Evolutionary conservation across 2,797 vertebrate genomes (phyloP).

Genomic region (Semaprochilodus insignis): DNA sequence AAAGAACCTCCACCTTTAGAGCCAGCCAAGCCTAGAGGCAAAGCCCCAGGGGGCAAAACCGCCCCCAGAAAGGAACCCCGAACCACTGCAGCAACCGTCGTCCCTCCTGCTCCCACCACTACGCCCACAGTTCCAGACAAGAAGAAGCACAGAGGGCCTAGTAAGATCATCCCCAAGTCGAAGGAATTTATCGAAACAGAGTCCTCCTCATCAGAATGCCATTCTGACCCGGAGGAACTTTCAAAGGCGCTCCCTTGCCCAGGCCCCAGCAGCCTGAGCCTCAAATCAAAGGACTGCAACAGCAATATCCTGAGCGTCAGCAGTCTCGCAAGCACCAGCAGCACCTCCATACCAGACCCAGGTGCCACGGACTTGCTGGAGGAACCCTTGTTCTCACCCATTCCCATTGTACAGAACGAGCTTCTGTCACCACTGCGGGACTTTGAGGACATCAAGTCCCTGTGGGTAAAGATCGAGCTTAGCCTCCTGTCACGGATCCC

Average conservation of each 20-base stretch:
- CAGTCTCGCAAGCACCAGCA: conserved; percentile 83
- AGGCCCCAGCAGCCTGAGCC: conserved; percentile 64
- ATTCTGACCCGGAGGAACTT: conserved; percentile 90
- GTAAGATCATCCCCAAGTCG: conserved; percentile 92
- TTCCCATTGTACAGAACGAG: conserved; percentile 81
- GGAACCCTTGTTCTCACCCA: conserved; percentile 78
- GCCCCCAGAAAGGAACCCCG: conserved; percentile 94
- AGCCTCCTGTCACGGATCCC: conserved; percentile 89
- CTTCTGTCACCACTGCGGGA: conserved; percentile 87
- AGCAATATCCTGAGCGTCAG: conserved; percentile 83
- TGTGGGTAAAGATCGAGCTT: conserved; percentile 98
- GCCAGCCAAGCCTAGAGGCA: conserved; percentile 85
- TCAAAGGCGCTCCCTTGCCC: conserved; percentile 79
- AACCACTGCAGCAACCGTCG: conserved; percentile 68
- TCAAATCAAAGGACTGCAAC: conserved; percentile 81
- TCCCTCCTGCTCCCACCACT: conserved; percentile 59
- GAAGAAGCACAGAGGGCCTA: conserved; percentile 91
- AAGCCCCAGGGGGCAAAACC: conserved; percentile 86
- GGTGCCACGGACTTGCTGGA: conserved; percentile 80
- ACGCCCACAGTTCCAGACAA: conserved; percentile 80
- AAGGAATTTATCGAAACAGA: conserved; percentile 96
- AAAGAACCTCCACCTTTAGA: conserved; percentile 87
- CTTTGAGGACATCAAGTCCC: conserved; percentile 85
- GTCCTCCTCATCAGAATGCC: conserved; percentile 93
- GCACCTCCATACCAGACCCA: conserved; percentile 83